Evolutionary conservation across 2,797 vertebrate genomes (phyloP).

Genomic region (Hyperoplus lanceolatus): DNA sequence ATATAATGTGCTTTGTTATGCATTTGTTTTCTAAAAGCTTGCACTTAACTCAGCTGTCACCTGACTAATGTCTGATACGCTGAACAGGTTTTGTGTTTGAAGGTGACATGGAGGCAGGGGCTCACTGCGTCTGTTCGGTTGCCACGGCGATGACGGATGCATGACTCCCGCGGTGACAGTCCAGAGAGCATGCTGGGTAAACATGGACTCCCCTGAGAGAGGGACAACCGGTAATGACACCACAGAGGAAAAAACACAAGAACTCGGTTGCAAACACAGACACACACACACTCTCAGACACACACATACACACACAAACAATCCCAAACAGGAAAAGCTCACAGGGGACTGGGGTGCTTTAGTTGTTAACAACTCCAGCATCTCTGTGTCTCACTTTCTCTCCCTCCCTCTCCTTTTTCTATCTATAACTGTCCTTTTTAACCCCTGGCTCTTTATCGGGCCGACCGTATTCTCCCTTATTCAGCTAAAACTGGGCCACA

Average conservation of each 20-base stretch:
- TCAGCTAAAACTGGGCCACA: constrained; percentile 76
- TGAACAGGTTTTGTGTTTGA: constrained; percentile 29
- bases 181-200: constrained; percentile 80
- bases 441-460: constrained; percentile 53
- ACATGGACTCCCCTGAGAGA: constrained; percentile 77
- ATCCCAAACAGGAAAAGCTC: constrained; percentile 26
- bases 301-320: constrained; percentile 2
- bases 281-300: constrained; percentile 1
- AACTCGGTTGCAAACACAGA: constrained; percentile 4
- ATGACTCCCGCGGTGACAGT: constrained; percentile 63
- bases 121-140: constrained; percentile 52
- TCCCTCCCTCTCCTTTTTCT: constrained; percentile 46
- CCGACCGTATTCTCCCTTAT: constrained; percentile 65
- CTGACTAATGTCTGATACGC: constrained; percentile 7
- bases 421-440: constrained; percentile 67
- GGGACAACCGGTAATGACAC: constrained; percentile 82
- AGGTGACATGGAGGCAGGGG: constrained; percentile 47
- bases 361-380: constrained; percentile 54
- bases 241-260: constrained; percentile 64
- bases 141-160: constrained; percentile 52
- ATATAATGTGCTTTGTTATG: background rate
- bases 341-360: constrained; percentile 35
- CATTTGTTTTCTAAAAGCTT: background rate
- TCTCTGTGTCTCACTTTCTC: constrained; percentile 9
- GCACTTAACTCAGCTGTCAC: background rate